Evolutionary conservation across 1,140 invertebrate species (phyloP).

Genomic region (Drosophila rufa): DNA sequence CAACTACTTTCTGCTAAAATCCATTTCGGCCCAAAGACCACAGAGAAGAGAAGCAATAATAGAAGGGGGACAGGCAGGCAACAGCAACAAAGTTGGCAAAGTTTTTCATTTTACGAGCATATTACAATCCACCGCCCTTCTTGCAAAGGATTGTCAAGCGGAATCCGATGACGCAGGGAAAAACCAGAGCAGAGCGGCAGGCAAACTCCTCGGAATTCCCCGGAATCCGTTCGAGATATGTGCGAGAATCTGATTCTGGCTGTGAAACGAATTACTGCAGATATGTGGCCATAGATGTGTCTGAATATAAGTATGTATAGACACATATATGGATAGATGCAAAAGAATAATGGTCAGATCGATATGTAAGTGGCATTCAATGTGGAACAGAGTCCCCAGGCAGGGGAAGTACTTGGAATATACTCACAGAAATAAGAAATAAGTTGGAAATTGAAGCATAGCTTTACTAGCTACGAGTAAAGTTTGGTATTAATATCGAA

Average conservation of each 20-base stretch:
- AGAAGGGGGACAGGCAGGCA: not conserved
- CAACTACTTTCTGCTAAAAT: slow-evolving; percentile 29
- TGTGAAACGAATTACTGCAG: slow-evolving; percentile 20
- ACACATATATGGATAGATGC: not conserved
- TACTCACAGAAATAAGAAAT: not conserved
- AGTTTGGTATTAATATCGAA: too few relatives aligned
- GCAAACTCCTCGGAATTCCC: slow-evolving; percentile 1
- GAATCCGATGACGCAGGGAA: slow-evolving; percentile 30
- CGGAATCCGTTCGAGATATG: slow-evolving; percentile 6
- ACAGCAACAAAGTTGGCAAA: slow-evolving; percentile 20
- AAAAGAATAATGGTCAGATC: slow-evolving; percentile 2
- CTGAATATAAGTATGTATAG: not conserved
- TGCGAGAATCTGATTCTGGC: not conserved
- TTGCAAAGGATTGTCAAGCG: slow-evolving; percentile 15
- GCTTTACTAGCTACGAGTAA: not conserved
- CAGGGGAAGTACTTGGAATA: not conserved
- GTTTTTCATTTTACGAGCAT: slow-evolving; percentile 21
- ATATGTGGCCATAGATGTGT: not conserved
- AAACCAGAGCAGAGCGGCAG: not conserved
- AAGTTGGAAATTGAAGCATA: not conserved
- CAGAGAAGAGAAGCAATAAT: slow-evolving; percentile 1
- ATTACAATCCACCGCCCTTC: slow-evolving; percentile 3
- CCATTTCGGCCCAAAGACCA: slow-evolving; percentile 33
- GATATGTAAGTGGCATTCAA: slow-evolving; percentile 8
- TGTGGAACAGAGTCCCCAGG: slow-evolving; percentile 3